These are phyloP conservation scores for Clamator glandarius DNA, from an alignment of 2,797 vertebrate genomes.

Conservation along the genomic window DNA sequence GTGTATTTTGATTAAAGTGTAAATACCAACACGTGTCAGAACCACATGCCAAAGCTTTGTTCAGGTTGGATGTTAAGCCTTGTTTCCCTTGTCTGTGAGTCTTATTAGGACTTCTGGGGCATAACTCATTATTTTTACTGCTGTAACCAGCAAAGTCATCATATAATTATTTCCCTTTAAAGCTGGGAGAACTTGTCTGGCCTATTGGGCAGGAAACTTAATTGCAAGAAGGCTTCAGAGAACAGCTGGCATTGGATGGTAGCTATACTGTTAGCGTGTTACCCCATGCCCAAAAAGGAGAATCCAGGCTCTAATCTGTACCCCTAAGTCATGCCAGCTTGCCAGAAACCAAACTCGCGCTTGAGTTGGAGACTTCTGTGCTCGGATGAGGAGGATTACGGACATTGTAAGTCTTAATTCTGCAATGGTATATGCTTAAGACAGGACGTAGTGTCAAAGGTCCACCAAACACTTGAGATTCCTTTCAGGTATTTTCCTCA, in stretches of 20 bases:
- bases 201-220: background rate
- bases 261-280: background rate
- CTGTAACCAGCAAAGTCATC: background rate
- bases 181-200: background rate
- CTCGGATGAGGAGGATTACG: background rate
- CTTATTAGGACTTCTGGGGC: background rate
- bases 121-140: conserved; percentile 10
- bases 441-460: background rate
- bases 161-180: background rate
- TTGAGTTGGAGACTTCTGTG: background rate
- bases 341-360: background rate
- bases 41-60: background rate
- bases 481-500: conserved; percentile 10
- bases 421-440: background rate
- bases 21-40: background rate
- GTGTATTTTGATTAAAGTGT: background rate
- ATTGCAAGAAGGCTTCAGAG: background rate
- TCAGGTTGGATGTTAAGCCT: background rate
- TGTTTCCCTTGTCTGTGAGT: rapidly evolving
- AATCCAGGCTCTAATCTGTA: background rate
- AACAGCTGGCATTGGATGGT: rapidly evolving
- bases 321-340: background rate
- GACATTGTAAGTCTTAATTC: conserved; percentile 10
- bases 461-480: background rate
- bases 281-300: background rate